Evolutionary conservation across 2,113 vertebrate species (phyloP), one percentile per base, ranked within the genome.

Genomic region (Channa argus): DNA sequence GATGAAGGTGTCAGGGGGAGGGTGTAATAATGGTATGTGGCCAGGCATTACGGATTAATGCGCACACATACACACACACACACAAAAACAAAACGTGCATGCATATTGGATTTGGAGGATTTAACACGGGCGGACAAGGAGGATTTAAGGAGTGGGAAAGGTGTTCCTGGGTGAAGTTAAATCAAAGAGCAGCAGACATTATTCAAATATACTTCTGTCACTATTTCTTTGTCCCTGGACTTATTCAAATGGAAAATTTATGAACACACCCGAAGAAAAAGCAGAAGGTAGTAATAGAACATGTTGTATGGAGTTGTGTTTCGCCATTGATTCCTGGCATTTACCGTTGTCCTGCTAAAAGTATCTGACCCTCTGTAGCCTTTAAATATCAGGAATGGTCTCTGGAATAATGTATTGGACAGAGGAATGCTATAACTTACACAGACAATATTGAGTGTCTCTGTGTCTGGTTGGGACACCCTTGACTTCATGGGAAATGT

Each of bases 1-100:
- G 88, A 91, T 92, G 74, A 92, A 91, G 88, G 89, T 89, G 86
- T 92, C 91, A 92, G 63, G 80, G 72, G 78, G 46, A 79, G 79
- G 60, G 62, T 49, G 58, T 46, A 59, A 65, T 83, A 89, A 90
- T 82, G 47, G 75, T 84, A 74, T 86, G 86, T 83, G 76, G 73
- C 87, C 70, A 43, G 64, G 87, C 76, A 74, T 86, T 77, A 86
- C 61, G 43, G 88, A 91, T 91, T 92, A 87, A 86, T 50, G 71
- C 10, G 73, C 39, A 63, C 53, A 64, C 67, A 81, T 50, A 73
- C 10, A 74, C 39, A 63, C 53, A 64, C 71, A 81, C 60, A 79
- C 38, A 81, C 39, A 79, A 24, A 24, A 24, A 24, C 1, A 24
- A 24, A 24, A 24, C 24, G 24, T 5, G 12, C 47, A 86, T 7